Evolutionary conservation across 2,888 invertebrate species (phyloP).

Genomic region (Melinaea menophilus): DNA sequence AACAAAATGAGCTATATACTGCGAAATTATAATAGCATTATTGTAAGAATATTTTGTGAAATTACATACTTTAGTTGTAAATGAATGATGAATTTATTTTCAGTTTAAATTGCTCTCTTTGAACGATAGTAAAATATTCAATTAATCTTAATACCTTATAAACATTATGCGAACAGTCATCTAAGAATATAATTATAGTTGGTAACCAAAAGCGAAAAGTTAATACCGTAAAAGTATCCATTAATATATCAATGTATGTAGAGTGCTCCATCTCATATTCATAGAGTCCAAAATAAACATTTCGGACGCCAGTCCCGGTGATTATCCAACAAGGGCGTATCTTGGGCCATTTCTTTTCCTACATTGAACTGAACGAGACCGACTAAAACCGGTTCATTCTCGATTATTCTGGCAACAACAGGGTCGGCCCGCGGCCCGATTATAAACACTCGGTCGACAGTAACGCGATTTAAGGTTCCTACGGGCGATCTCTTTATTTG

Average conservation of each 20-base stretch:
- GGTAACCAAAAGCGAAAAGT: too few species aligned
- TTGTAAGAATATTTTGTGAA: neutral
- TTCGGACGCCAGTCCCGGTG: constrained; percentile 1
- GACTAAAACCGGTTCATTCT: constrained; percentile 40
- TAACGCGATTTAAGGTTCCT: constrained; percentile 64
- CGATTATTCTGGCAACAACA: constrained; percentile 49
- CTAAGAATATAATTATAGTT: too few species aligned
- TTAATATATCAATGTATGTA: too few species aligned
- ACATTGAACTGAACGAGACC: constrained; percentile 20
- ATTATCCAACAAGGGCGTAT: constrained; percentile 11
- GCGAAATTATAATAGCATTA: neutral
- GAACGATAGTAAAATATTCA: too few species aligned
- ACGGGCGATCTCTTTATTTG: constrained; percentile 39
- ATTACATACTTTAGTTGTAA: neutral
- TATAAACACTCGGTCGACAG: constrained; percentile 68
- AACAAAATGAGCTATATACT: neutral
- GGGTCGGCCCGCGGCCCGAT: constrained; percentile 41
- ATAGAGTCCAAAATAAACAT: constrained; percentile 3
- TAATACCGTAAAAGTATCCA: too few species aligned
- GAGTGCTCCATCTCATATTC: neutral
- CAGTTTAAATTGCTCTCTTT: too few species aligned
- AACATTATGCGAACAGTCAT: too few species aligned
- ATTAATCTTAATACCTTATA: too few species aligned
- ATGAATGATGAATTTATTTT: too few species aligned
- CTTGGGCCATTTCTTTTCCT: constrained; percentile 22